Base-by-base conservation (phyloP, 2,888 invertebrate genomes). In the Drosophila melanosoma region DNA sequence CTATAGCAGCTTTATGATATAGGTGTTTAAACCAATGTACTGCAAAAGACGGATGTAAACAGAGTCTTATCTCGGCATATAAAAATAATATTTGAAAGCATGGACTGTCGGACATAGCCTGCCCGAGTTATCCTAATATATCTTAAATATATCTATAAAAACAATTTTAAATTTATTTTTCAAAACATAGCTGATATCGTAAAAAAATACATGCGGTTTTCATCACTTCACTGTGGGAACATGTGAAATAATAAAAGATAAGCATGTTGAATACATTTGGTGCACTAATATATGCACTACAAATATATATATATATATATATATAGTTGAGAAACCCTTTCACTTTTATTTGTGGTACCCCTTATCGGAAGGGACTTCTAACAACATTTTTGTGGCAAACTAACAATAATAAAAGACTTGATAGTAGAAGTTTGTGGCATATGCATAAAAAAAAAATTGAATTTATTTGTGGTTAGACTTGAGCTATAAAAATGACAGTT, bases 401-500 rank as follows among this genome's bases (percentile, higher is more conserved):
- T 20, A 15, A 20, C 7, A 45, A 45, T 45, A 69, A 56, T 29
- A 70, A 29, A 38, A 12, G 23, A 10, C 32, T 2, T 33, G 12
- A n/a, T 48, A 33, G 38, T 23, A 42, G 20, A 40, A 36, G 8
- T 32, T 0, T 12, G 1, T 23, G 45, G 45, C 20, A 45, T 7
- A 0, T 20, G 12, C 12, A 12, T 42, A 12, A 42, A 12, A 3
- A 12, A 3, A 20, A 20, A 7, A 20, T 1, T 12, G 1, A 3
- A 15, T 3, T 45, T 45, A 7, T 23, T 52, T 69, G 56, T 23
- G 76, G 60, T 69, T 54, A 4, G 23, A 12, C 8, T 26, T 17
- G 17, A 29, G 49, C 56, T 79, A 79, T 79, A 79, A 82, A 79
- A 58, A 68, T 2, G 49, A 38, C 15, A 11, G 2, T 4, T 2